Percentiles rank a stretch among this genome's conserved stretches.
Conservation (phyloP, 2,113 vertebrate species). For the Anhinga rufa region DNA sequence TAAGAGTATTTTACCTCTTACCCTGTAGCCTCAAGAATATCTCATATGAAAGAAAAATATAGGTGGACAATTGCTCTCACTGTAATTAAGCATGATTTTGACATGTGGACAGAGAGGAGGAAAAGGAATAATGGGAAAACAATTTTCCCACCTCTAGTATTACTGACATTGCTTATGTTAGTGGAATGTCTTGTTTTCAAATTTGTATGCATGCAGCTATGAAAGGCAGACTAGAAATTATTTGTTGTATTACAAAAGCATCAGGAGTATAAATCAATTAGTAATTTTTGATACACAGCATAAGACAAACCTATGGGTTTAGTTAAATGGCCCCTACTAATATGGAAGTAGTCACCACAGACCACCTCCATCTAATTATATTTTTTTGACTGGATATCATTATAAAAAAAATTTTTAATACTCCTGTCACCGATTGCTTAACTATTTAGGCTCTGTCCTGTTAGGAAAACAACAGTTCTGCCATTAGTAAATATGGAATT, state of each 20-base stretch:
- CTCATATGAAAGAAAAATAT: not conserved
- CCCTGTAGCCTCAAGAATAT: not conserved
- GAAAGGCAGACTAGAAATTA: not conserved
- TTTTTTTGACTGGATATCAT: not conserved
- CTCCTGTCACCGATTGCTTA: not conserved
- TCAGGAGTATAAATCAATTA: not conserved
- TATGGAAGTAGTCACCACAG: not conserved
- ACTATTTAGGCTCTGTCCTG: not conserved
- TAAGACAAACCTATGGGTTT: not conserved
- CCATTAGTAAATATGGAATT: not conserved
- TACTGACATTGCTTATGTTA: not conserved
- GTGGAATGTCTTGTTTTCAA: not conserved
- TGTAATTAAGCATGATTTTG: not conserved
- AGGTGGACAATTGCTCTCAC: not conserved
- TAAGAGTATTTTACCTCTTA: not conserved
- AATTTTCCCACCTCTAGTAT: not conserved
- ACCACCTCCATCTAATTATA: not conserved
- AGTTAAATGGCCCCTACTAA: not conserved
- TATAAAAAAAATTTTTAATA: not conserved
- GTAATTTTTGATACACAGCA: not conserved
- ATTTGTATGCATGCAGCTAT: not conserved
- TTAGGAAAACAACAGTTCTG: not conserved
- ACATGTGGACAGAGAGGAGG: not conserved
- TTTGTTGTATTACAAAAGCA: not conserved
- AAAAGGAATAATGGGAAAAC: not conserved